Percentiles rank a stretch among this genome's conserved stretches.
Conservation (phyloP, 2,888 invertebrate genomes). For the Anodontia alba region DNA sequence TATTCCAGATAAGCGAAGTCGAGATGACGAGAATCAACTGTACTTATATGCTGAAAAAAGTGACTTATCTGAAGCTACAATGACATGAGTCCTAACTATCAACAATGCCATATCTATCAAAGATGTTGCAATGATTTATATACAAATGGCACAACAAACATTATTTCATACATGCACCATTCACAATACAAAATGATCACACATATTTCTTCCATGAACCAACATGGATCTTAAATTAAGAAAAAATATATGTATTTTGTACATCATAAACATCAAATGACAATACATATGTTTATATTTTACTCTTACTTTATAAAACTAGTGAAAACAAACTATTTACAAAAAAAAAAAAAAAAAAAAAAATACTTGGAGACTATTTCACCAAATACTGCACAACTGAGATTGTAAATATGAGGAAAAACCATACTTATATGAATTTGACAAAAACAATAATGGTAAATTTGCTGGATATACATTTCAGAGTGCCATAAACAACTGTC, state of each 20-base stretch:
- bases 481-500: no score
- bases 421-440: no score
- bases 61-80: no score
- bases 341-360: background rate
- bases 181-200: background rate
- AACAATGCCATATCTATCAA: background rate
- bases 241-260: slow-evolving; percentile 18
- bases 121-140: background rate
- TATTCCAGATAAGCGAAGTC: no score
- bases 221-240: slow-evolving; percentile 14
- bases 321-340: background rate
- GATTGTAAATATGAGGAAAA: background rate
- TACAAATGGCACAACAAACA: background rate
- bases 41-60: no score
- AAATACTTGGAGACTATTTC: background rate
- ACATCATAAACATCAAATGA: slow-evolving; percentile 6
- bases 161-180: background rate
- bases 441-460: no score
- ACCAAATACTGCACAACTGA: background rate
- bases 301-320: background rate
- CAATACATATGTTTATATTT: background rate
- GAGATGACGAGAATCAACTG: no score
- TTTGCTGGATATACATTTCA: no score
- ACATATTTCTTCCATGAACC: background rate
- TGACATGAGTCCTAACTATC: no score